phyloP scores from a whole-genome alignment of 2,888 invertebrate species.

The Ephialtes manifestator region DNA sequence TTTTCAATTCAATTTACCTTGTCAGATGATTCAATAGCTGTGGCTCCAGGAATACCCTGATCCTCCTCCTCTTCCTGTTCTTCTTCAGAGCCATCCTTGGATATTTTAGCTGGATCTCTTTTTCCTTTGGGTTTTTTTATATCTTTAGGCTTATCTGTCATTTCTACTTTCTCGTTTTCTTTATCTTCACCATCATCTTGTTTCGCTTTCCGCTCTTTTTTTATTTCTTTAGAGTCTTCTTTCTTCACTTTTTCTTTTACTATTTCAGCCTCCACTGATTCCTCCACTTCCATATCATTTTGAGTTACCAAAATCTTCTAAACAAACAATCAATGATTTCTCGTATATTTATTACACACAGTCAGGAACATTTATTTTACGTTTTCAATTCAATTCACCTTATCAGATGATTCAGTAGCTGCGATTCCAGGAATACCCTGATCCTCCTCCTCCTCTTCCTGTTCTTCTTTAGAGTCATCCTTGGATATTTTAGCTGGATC shows the following conservation, averaged over 20 bases:
- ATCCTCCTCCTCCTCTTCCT: background rate
- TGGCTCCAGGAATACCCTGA: conserved; percentile 21
- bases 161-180: background rate
- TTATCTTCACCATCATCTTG: background rate
- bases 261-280: background rate
- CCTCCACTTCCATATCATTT: conserved; percentile 1
- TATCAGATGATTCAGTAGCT: background rate
- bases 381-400: background rate
- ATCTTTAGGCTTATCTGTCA: background rate
- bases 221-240: conserved; percentile 7
- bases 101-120: background rate
- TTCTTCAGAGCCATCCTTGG: background rate
- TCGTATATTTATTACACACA: background rate
- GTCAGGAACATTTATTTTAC: background rate
- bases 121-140: background rate
- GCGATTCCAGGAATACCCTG: conserved; percentile 29
- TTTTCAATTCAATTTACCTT: conserved; percentile 7
- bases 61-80: background rate
- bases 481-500: background rate
- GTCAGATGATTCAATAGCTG: background rate
- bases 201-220: background rate
- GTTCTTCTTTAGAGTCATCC: background rate
- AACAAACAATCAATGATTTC: background rate
- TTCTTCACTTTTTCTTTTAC: conserved; percentile 15
- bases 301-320: background rate